phyloP scores from a whole-genome alignment of 2,113 vertebrate species.

The Phodopus roborovskii region DNA sequence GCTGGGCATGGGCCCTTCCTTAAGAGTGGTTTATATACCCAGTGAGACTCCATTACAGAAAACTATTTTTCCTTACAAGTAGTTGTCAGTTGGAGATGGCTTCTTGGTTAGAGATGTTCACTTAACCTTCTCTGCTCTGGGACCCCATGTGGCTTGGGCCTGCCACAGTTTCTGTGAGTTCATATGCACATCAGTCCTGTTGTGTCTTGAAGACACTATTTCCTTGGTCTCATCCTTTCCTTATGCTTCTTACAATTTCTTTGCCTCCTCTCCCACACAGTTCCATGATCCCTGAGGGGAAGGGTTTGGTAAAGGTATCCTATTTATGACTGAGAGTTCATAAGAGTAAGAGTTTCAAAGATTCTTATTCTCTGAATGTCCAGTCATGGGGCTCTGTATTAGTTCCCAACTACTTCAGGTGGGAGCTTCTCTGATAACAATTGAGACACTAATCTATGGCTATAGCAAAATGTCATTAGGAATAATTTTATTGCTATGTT shows the following conservation, averaged over 20 bases:
- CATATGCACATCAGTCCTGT: not conserved
- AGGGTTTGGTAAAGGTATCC: not conserved
- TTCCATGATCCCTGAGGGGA: not conserved
- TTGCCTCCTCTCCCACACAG: not conserved
- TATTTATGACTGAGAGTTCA: not conserved
- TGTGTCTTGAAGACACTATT: not conserved
- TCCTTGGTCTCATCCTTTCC: not conserved
- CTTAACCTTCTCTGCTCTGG: not conserved
- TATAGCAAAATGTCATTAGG: not conserved
- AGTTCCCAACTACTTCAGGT: not conserved
- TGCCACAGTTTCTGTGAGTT: not conserved
- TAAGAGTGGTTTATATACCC: not conserved
- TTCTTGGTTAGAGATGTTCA: not conserved
- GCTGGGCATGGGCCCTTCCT: not conserved
- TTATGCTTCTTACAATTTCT: not conserved
- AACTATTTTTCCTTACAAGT: not conserved
- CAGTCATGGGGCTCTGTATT: not conserved
- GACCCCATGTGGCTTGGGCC: not conserved
- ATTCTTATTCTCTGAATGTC: not conserved
- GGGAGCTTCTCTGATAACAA: not conserved
- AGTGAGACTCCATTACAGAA: not conserved
- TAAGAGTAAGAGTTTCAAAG: too few relatives aligned
- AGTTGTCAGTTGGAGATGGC: not conserved
- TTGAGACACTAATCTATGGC: not conserved
- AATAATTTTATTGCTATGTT: not conserved